phyloP scores from a whole-genome alignment of 2,797 vertebrate species.

The Craterocephalus amniculus region DNA sequence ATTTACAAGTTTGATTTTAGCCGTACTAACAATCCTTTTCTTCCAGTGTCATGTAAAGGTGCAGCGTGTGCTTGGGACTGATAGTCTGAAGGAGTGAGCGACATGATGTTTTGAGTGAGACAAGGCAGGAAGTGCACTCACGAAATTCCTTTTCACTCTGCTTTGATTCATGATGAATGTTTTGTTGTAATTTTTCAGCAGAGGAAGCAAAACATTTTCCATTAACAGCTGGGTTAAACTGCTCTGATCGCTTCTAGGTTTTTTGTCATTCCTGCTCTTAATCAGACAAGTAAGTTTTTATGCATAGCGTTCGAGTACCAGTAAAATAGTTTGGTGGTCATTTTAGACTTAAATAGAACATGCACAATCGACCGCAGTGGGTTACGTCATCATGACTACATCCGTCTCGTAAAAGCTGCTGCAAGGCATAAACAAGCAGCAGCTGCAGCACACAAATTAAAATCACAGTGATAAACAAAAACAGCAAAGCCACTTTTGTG shows the following conservation, averaged over 20 bases:
- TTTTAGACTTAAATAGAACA: background rate
- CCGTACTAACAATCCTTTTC: background rate
- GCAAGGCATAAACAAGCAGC: conserved; percentile 21
- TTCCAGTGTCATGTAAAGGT: background rate
- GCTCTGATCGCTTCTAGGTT: background rate
- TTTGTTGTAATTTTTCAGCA: background rate
- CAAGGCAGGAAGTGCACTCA: background rate
- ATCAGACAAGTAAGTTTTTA: background rate
- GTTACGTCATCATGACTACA: background rate
- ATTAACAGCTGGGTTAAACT: background rate
- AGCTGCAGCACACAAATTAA: conserved; percentile 4
- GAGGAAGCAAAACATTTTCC: background rate
- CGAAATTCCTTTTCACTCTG: no score
- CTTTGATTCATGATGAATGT: background rate
- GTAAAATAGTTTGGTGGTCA: background rate
- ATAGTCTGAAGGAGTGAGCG: background rate
- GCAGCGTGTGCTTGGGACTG: background rate
- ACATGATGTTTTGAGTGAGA: background rate
- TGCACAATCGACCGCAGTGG: background rate
- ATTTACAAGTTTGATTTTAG: background rate
- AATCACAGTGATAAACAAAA: background rate
- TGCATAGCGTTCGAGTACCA: background rate
- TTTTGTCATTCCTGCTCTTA: background rate
- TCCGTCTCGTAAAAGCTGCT: background rate
- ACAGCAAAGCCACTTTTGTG: conserved; percentile 10